Conservation (phyloP, 1,140 invertebrate genomes). For the Heliconius hewitsoni region DNA sequence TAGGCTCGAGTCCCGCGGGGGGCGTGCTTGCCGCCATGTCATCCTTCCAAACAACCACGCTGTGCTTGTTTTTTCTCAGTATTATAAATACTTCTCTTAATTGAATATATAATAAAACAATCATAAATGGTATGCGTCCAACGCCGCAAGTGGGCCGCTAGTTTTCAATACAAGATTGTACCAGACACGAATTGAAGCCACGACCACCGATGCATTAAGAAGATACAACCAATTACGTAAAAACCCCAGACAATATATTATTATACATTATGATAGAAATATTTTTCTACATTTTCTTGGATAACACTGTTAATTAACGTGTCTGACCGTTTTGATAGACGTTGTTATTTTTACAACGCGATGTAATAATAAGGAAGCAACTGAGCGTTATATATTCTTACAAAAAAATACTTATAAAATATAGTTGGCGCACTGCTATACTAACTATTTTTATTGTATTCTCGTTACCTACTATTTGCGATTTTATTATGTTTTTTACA, state of each 20-base stretch:
- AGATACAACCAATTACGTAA: background rate
- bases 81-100: too few species aligned
- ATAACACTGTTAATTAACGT: slow-evolving; percentile 33
- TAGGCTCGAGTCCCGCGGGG: too few species aligned
- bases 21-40: too few species aligned
- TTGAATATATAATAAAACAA: too few species aligned
- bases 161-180: background rate
- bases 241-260: background rate
- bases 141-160: background rate
- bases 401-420: slow-evolving; percentile 8
- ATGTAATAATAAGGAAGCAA: slow-evolving; percentile 20
- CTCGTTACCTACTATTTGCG: background rate
- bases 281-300: slow-evolving; percentile 27
- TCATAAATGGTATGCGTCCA: too few species aligned
- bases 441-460: background rate
- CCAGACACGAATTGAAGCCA: background rate
- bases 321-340: slow-evolving; percentile 28
- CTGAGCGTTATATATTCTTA: slow-evolving; percentile 7
- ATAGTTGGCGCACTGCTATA: background rate
- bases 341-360: slow-evolving; percentile 10
- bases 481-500: background rate
- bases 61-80: too few species aligned
- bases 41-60: too few species aligned
- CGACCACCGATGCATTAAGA: slow-evolving; percentile 6
- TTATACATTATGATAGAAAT: slow-evolving; percentile 20